Conservation (phyloP, 1,140 invertebrate genomes). For the Drosophila virilis region DNA sequence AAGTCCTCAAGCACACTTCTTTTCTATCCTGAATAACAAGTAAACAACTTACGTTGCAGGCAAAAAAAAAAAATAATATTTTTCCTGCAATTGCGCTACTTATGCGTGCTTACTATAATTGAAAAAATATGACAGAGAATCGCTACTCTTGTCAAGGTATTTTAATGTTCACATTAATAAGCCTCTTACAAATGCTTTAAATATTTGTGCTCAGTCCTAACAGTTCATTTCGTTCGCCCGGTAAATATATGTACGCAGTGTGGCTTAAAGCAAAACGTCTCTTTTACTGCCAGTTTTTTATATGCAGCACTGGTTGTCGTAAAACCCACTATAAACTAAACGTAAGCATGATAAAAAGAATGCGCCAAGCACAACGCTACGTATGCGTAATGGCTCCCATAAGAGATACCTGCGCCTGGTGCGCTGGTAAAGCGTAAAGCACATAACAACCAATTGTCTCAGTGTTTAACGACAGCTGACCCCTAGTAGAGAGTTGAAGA, state of each 20-base stretch:
- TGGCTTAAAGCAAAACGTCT: conserved; percentile 26
- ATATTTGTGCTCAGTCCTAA: not conserved
- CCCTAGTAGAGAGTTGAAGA: conserved; percentile 7
- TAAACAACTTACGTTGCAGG: conserved; percentile 1
- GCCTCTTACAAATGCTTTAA: not conserved
- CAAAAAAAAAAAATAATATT: not conserved
- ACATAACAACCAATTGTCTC: conserved; percentile 19
- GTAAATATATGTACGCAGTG: conserved; percentile 62
- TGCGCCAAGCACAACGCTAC: conserved; percentile 52
- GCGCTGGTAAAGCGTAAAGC: not conserved
- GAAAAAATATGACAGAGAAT: not conserved
- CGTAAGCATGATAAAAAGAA: conserved; percentile 52
- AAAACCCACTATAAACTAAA: conserved; percentile 78
- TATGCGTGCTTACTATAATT: not conserved
- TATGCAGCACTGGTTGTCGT: conserved; percentile 73
- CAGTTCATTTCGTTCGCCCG: conserved; percentile 41
- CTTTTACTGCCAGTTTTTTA: conserved; percentile 45
- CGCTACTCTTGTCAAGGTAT: not conserved
- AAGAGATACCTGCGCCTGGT: conserved; percentile 44
- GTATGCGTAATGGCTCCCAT: conserved; percentile 72
- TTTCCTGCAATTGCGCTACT: not conserved
- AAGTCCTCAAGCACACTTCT: not conserved
- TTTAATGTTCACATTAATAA: conserved; percentile 1
- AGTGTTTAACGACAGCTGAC: conserved; percentile 32
- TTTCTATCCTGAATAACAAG: not conserved